These are phyloP conservation scores for Julus scanicus DNA, from an alignment of 2,888 invertebrate genomes.

Conservation along the genomic window DNA sequence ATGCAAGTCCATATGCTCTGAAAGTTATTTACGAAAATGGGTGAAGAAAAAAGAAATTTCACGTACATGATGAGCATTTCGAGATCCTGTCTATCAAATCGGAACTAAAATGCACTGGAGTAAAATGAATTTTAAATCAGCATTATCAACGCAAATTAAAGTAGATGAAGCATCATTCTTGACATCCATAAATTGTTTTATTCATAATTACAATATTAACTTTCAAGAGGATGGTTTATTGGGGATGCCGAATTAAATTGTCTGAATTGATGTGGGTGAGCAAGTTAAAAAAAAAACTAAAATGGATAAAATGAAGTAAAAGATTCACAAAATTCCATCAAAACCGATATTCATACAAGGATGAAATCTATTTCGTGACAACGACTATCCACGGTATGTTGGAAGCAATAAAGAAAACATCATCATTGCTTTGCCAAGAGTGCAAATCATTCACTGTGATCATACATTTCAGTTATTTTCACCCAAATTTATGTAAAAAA, in stretches of 20 bases:
- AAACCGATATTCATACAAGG: no score
- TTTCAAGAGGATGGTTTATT: not conserved
- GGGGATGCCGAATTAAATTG: not conserved
- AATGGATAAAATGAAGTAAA: not conserved
- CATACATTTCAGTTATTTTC: not conserved
- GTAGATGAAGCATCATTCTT: not conserved
- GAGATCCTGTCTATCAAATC: not conserved
- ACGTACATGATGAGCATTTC: not conserved
- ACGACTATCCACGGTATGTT: not conserved
- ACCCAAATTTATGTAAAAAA: not conserved
- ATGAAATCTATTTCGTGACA: no score
- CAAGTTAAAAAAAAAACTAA: not conserved
- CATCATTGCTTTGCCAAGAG: not conserved
- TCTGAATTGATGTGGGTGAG: not conserved
- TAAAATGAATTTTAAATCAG: not conserved
- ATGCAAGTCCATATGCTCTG: constrained; percentile 52
- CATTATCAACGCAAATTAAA: not conserved
- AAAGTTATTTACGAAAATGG: constrained; percentile 35
- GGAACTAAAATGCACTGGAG: not conserved
- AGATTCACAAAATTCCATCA: no score
- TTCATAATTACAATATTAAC: not conserved
- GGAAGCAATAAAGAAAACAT: not conserved
- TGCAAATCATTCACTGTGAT: not conserved
- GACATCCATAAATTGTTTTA: not conserved
- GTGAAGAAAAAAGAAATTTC: not conserved